phyloP scores from a whole-genome alignment of 2,113 vertebrate species.

The Miniopterus natalensis region DNA sequence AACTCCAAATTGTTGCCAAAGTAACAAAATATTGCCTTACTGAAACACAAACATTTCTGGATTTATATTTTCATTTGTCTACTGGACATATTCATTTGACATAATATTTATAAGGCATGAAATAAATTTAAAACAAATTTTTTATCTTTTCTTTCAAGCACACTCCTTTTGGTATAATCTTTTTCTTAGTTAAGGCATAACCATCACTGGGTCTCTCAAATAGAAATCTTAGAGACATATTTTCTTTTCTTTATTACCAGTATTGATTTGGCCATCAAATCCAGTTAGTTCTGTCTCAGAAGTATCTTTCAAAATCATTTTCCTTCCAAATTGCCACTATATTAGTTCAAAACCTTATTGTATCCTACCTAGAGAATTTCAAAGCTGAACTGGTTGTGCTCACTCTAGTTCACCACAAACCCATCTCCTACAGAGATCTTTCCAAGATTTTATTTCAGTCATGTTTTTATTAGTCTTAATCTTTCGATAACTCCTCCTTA shows the following conservation, averaged over 20 bases:
- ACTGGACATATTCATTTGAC: not conserved
- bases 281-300: not conserved
- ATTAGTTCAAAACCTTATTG: not conserved
- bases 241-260: not conserved
- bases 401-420: not conserved
- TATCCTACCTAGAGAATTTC: not conserved
- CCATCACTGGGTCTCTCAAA: not conserved
- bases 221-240: not conserved
- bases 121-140: not conserved
- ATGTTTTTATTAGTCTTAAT: not conserved
- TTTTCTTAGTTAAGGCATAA: not conserved
- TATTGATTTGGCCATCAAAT: not conserved
- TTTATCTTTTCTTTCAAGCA: not conserved
- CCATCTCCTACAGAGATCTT: not conserved
- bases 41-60: not conserved
- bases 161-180: not conserved
- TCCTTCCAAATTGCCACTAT: not conserved
- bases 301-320: slow-evolving; percentile 28
- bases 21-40: not conserved
- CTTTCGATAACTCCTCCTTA: not conserved
- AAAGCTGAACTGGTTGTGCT: not conserved
- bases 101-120: not conserved
- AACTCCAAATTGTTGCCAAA: not conserved
- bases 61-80: not conserved
- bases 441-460: not conserved